Base-by-base conservation (phyloP, 2,797 vertebrate genomes). In the Coregonus ussuriensis region DNA sequence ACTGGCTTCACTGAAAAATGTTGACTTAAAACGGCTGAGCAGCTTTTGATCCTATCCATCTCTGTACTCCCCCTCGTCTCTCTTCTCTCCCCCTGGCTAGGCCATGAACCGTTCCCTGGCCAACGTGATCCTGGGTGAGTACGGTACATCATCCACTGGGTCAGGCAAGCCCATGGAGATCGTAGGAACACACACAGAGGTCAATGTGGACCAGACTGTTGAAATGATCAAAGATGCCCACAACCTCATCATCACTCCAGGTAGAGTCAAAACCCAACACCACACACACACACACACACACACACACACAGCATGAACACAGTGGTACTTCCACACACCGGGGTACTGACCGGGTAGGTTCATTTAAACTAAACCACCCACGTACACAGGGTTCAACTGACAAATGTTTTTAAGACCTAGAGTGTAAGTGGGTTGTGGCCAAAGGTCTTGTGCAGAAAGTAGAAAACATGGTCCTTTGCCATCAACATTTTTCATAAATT, bases 141-240 rank as follows among this genome's bases (percentile, higher is more conserved):
- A 96, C 21, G 98, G 98, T 59, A 99, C 98, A 0, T 93, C 97
- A 0, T 97, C 98, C 83, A 99, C 97, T 14, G 98, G 97, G 69
- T 94, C 95, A 33, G 98, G 97, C 59, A 99, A 99, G 77, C 97
- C 98, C 74, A 99, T 99, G 98, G 97, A 99, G 94, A 98, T 99
- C 92, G 95, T 93, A 25, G 97, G 97, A 83, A 98, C 97, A 6
- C 97, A 99, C 88, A 99, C 25, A 25, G 25, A 25, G 25, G 25
- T 25, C 25, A 25, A 25, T 25, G 92, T 98, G 83, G 97, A 99
- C 16, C 96, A 96, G 88, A 95, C 97, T 0, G 89, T 97, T 66
- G 97, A 99, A 25, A 96, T 99, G 95, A 98, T 99, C 92, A 96
- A 95, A 89, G 97, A 98, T 73, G 95, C 98, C 80, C 95, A 93